A percentile compares a stretch with the other conserved stretches of the same genome.
phyloP scores from a whole-genome alignment of 2,113 vertebrate species.

The Mobula hypostoma region DNA sequence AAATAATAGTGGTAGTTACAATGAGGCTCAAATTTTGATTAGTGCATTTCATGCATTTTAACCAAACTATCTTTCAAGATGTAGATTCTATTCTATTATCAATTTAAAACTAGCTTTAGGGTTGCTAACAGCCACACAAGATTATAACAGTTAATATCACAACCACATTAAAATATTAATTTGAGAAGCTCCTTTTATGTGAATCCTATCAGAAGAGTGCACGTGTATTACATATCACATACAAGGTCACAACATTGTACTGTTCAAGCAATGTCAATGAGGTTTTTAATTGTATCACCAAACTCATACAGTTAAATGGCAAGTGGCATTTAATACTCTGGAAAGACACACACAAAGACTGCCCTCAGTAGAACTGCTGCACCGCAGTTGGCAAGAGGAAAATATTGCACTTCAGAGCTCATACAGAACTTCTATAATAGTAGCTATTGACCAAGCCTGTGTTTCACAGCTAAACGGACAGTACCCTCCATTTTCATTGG shows the following conservation, averaged over 20 bases:
- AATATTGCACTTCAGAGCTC: slow-evolving; percentile 56
- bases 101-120: neutral
- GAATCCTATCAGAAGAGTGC: neutral
- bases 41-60: neutral
- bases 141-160: slow-evolving; percentile 4
- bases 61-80: neutral
- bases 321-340: neutral
- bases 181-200: neutral
- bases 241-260: neutral
- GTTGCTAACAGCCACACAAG: neutral
- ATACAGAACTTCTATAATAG: slow-evolving; percentile 77
- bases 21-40: slow-evolving; percentile 7
- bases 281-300: slow-evolving; percentile 24
- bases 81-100: neutral
- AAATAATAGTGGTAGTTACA: neutral
- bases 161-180: neutral
- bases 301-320: neutral
- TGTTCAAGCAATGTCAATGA: neutral
- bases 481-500: slow-evolving; percentile 84
- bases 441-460: slow-evolving; percentile 86
- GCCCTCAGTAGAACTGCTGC: neutral
- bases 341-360: neutral
- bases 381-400: slow-evolving; percentile 7
- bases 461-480: slow-evolving; percentile 95
- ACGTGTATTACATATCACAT: neutral